Base-by-base conservation (phyloP, 1,140 invertebrate genomes). In the Ditylenchus dipsaci region DNA sequence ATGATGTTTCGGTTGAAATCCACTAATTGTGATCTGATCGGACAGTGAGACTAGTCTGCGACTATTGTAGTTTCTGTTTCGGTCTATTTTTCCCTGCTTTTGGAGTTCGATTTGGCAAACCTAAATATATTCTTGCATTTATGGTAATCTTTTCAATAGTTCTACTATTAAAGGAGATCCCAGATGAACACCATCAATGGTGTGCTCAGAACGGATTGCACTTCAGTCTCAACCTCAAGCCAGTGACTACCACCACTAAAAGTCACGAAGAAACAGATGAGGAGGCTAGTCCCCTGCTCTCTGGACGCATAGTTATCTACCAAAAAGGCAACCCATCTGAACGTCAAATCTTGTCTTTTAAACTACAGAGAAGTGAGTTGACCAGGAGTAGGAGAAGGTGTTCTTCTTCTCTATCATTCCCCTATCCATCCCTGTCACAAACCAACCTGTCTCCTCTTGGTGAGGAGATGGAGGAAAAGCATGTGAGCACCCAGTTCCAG, bases 121-220 rank as follows among this genome's bases (percentile, higher is more conserved):
- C n/a, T n/a, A n/a, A n/a, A n/a, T n/a, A n/a, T n/a, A n/a, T n/a
- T n/a, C n/a, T n/a, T n/a, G n/a, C n/a, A n/a, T n/a, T n/a, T n/a
- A n/a, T n/a, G n/a, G n/a, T n/a, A n/a, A n/a, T n/a, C 21, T 56
- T 56, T 56, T 13, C 53, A 56, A 56, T 5, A 29, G 3, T 23
- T 9, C 29, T 61, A 13, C n/a, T 13, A 17, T 26, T 77, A 53
- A 29, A 78, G 77, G 78, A 80, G 56, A 80, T 80, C 29, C 57
- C 80, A 8, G 80, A 77, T 33, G 53, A 57, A 11, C 75, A 75
- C 33, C 79, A 82, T 59, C 57, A 63, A 29, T 82, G 80, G 80
- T 81, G 76, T 65, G 64, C 73, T 47, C 78, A 80, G 59, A 80
- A 80, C 63, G 78, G 78, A 11, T 65, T 80, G 9, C 78, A 80